Evolutionary conservation across 1,140 invertebrate species (phyloP).

Genomic region (Cydia amplana): DNA sequence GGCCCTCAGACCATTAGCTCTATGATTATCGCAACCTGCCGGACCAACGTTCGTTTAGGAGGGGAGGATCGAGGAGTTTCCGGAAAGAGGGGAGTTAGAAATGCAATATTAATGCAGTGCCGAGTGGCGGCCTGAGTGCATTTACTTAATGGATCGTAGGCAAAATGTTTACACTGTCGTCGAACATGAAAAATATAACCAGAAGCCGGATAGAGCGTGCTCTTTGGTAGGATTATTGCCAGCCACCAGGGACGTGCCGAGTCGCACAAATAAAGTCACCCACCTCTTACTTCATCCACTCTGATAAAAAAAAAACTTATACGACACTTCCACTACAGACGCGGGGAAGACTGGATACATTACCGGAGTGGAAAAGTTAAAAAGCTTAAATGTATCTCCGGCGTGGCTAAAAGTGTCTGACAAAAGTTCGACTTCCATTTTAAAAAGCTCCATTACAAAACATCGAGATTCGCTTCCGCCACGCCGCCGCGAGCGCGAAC

Average conservation of each 20-base stretch:
- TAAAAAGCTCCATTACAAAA: constrained; percentile 80
- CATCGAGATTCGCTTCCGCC: constrained; percentile 77
- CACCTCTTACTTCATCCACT: constrained; percentile 50
- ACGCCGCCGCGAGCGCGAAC: constrained; percentile 57
- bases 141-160: constrained; percentile 76
- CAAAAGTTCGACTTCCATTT: constrained; percentile 80
- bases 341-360: constrained; percentile 74
- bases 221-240: constrained; percentile 61
- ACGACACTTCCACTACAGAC: constrained; percentile 65
- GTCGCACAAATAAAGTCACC: constrained; percentile 59
- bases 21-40: constrained; percentile 42
- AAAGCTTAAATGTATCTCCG: constrained; percentile 80
- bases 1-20: constrained; percentile 44
- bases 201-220: constrained; percentile 50
- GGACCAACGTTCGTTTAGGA: constrained; percentile 42
- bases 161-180: constrained; percentile 67
- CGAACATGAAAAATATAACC: constrained; percentile 57
- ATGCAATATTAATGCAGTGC: constrained; percentile 77
- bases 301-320: constrained; percentile 66
- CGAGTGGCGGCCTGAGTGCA: constrained; percentile 70
- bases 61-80: constrained; percentile 39
- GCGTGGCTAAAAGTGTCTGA: constrained; percentile 78
- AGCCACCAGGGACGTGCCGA: constrained; percentile 51
- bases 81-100: constrained; percentile 58
- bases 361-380: constrained; percentile 79